A percentile compares a stretch with the other conserved stretches of the same genome.
These are phyloP conservation scores for Microplitis demolitor DNA, from an alignment of 1,140 invertebrate genomes.

Conservation along the genomic window DNA sequence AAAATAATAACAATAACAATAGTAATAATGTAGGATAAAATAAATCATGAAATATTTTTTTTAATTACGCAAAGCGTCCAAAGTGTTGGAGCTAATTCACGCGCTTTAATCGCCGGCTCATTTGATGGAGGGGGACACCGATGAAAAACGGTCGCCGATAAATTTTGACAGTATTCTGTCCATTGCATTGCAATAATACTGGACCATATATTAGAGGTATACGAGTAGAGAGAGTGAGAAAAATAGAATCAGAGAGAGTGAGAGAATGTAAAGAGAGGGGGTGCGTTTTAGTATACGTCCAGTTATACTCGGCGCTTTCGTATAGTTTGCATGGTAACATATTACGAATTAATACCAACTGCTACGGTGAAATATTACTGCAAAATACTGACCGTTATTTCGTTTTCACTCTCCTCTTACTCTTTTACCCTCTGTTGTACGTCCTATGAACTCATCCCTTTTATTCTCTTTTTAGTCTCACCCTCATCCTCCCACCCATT, in stretches of 20 bases:
- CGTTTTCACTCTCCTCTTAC: constrained; percentile 23
- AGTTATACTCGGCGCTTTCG: constrained; percentile 45
- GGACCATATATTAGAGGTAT: constrained; percentile 61
- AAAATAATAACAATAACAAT: constrained; percentile 5
- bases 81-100: constrained; percentile 58
- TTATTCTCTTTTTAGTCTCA: background rate
- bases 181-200: constrained; percentile 64
- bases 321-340: constrained; percentile 63
- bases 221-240: constrained; percentile 23
- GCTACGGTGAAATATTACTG: constrained; percentile 63
- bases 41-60: constrained; percentile 9
- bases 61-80: constrained; percentile 26
- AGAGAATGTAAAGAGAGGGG: constrained; percentile 22
- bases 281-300: constrained; percentile 1
- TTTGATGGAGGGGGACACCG: constrained; percentile 50
- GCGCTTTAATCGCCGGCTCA: constrained; percentile 60
- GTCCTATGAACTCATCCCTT: background rate
- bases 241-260: constrained; percentile 25
- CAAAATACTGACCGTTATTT: constrained; percentile 63
- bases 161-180: constrained; percentile 65
- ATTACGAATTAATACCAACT: constrained; percentile 65
- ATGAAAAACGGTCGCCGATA: constrained; percentile 63
- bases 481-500: background rate
- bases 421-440: background rate
- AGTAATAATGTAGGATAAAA: background rate